phyloP scores from a whole-genome alignment of 2,113 vertebrate species.

The Morone saxatilis region DNA sequence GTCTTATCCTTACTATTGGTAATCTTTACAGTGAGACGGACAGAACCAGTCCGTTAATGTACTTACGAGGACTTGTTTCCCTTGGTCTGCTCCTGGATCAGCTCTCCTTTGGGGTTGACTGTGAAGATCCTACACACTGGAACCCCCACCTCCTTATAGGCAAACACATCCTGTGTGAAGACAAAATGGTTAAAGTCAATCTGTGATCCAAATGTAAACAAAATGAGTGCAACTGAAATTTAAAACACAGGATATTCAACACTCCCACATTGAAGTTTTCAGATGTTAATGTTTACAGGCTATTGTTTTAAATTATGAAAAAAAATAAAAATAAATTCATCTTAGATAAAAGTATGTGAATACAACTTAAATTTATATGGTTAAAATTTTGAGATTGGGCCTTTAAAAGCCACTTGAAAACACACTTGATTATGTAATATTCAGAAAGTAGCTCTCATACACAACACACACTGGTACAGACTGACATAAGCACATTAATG shows the following conservation, averaged over 20 bases:
- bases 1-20: neutral
- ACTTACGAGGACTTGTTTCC: slow-evolving; percentile 99
- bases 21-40: neutral
- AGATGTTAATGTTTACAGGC: neutral
- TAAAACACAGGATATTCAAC: neutral
- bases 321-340: neutral
- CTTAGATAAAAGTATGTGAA: neutral
- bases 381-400: neutral
- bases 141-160: slow-evolving; percentile 97
- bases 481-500: slow-evolving; percentile 34
- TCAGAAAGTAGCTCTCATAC: slow-evolving; percentile 24
- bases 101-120: slow-evolving; percentile 97
- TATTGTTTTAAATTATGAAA: neutral
- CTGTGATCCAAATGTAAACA: neutral
- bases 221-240: neutral
- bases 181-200: slow-evolving; percentile 41
- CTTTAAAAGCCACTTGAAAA: slow-evolving; percentile 24
- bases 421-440: slow-evolving; percentile 28
- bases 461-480: slow-evolving; percentile 27
- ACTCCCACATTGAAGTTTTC: neutral
- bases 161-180: slow-evolving; percentile 91
- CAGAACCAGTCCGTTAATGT: neutral
- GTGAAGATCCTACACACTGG: slow-evolving; percentile 97
- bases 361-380: neutral
- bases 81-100: slow-evolving; percentile 97